Conservation (phyloP, 2,797 vertebrate species). For the Sebastes elongatus region DNA sequence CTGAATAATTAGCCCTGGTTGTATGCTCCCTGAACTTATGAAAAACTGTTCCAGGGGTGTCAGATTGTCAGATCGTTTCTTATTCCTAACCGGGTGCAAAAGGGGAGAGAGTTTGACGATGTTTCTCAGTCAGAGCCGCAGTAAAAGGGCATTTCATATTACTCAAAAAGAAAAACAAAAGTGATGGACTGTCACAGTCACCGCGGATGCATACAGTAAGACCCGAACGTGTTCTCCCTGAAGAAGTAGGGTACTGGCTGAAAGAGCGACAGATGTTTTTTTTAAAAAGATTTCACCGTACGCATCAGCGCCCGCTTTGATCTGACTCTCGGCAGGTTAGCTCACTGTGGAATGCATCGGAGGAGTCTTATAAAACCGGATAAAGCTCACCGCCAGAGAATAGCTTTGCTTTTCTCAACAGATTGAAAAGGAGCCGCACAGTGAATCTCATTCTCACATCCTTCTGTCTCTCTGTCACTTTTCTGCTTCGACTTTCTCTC, state of each 20-base stretch:
- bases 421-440: slow-evolving; percentile 65
- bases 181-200: slow-evolving; percentile 40
- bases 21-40: slow-evolving; percentile 17
- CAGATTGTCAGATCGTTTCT: slow-evolving; percentile 25
- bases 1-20: background rate
- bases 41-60: slow-evolving; percentile 11
- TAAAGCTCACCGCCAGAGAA: slow-evolving; percentile 69
- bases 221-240: slow-evolving; percentile 35
- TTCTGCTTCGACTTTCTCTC: slow-evolving; percentile 30
- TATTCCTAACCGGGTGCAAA: slow-evolving; percentile 29
- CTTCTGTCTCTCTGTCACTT: slow-evolving; percentile 58
- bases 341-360: slow-evolving; percentile 56
- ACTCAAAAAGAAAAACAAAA: slow-evolving; percentile 5
- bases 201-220: slow-evolving; percentile 9
- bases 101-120: background rate
- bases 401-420: slow-evolving; percentile 71
- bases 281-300: slow-evolving; percentile 41
- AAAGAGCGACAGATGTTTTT: slow-evolving; percentile 68
- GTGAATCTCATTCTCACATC: slow-evolving; percentile 65
- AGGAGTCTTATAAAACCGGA: slow-evolving; percentile 72
- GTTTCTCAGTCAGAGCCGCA: slow-evolving; percentile 23
- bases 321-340: slow-evolving; percentile 72
- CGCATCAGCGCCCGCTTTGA: slow-evolving; percentile 67
- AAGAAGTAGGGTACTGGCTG: slow-evolving; percentile 39
- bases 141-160: slow-evolving; percentile 41